Conservation (phyloP, 2,797 vertebrate genomes). For the Catostomus latipinnis region DNA sequence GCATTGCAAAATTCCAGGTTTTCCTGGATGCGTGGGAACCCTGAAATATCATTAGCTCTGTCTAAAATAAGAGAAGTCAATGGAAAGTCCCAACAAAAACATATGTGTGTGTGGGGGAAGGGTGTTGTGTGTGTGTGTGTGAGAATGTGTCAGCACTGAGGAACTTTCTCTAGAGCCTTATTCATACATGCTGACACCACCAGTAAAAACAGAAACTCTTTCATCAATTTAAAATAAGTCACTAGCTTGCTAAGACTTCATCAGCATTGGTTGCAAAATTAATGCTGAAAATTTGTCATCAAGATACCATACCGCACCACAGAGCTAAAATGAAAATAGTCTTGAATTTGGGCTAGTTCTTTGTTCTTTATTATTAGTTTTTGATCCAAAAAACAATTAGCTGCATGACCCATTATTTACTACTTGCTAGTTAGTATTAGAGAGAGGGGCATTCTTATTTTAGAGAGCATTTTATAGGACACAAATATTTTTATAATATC, state of each 20-base stretch:
- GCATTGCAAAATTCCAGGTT: too few species aligned
- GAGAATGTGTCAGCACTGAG: not conserved
- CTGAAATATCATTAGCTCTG: too few species aligned
- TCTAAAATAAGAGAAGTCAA: too few species aligned
- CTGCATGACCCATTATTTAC: too few species aligned
- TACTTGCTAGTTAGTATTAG: too few species aligned
- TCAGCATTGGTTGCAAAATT: conserved; percentile 3
- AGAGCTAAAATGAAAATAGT: not conserved
- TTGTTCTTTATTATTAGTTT: too few species aligned
- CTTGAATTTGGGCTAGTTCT: too few species aligned
- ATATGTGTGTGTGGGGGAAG: not conserved
- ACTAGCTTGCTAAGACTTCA: conserved; percentile 7
- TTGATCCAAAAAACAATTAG: too few species aligned
- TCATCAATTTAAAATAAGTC: conserved; percentile 32
- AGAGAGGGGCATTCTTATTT: too few species aligned
- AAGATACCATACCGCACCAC: not conserved
- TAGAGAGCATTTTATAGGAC: too few species aligned
- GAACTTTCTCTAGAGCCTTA: conserved; percentile 1
- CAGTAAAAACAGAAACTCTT: conserved; percentile 16
- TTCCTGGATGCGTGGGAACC: too few species aligned
- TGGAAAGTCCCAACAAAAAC: not conserved
- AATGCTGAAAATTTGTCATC: not conserved
- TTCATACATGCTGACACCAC: conserved; percentile 1
- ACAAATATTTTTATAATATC: too few species aligned
- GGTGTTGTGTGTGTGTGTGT: not conserved